phyloP scores from a whole-genome alignment of 2,113 vertebrate genomes.

The Vanacampus margaritifer region DNA sequence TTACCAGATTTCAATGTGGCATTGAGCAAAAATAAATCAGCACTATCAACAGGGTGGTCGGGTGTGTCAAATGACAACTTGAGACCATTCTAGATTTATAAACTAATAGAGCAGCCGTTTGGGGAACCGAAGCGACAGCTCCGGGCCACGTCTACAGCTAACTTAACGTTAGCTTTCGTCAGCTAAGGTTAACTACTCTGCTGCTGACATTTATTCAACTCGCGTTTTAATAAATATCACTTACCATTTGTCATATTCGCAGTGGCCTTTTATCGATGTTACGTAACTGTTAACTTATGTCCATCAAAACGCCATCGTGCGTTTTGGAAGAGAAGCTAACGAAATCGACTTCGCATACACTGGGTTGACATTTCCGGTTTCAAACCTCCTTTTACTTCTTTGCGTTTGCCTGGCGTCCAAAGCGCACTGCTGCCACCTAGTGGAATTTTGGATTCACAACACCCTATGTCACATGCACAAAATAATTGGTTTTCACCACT shows the following conservation, averaged over 20 bases:
- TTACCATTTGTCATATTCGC: constrained; percentile 75
- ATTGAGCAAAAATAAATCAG: neutral
- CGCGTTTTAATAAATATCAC: constrained; percentile 9
- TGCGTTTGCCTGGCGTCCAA: neutral
- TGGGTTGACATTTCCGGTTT: constrained; percentile 54
- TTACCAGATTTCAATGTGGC: neutral
- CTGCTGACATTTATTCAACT: neutral
- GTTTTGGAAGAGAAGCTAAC: constrained; percentile 8
- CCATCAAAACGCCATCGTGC: constrained; percentile 45
- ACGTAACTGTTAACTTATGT: constrained; percentile 9
- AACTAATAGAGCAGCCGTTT: neutral
- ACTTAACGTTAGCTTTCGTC: constrained; percentile 28
- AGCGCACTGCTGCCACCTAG: constrained; percentile 24
- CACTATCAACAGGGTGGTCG: neutral
- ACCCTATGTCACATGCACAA: neutral
- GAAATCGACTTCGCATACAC: constrained; percentile 6
- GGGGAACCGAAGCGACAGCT: neutral
- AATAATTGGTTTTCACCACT: neutral
- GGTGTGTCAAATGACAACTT: neutral
- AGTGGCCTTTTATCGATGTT: constrained; percentile 28
- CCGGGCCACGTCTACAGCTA: constrained; percentile 67
- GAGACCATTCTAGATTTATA: neutral
- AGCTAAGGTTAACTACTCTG: constrained; percentile 24
- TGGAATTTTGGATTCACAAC: constrained; percentile 5
- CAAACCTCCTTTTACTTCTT: constrained; percentile 30